phyloP scores from a whole-genome alignment of 2,888 invertebrate genomes.

The Podotricha telesiphe region DNA sequence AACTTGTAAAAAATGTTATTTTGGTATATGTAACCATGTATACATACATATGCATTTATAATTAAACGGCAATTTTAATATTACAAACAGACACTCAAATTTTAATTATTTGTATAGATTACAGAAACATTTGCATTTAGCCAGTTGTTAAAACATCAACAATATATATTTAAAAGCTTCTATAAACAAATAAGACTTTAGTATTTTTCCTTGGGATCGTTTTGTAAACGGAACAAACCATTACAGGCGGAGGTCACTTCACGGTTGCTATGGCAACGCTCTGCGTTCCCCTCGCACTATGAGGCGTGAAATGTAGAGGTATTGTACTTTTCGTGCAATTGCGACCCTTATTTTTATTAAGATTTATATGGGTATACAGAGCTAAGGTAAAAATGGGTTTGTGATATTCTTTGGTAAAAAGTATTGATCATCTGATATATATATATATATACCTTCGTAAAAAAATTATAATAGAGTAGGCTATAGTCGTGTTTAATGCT shows the following conservation, averaged over 20 bases:
- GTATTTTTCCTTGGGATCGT: neutral
- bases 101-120: too few relatives aligned
- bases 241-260: conserved; percentile 49
- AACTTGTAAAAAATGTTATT: too few relatives aligned
- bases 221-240: conserved; percentile 19
- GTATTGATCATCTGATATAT: neutral
- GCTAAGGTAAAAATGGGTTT: conserved; percentile 21
- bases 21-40: too few relatives aligned
- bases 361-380: conserved; percentile 29
- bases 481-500: too few relatives aligned
- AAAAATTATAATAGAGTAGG: too few relatives aligned
- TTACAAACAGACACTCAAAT: too few relatives aligned
- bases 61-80: too few relatives aligned
- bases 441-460: too few relatives aligned
- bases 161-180: too few relatives aligned
- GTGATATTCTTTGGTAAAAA: neutral
- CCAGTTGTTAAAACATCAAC: too few relatives aligned
- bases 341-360: conserved; percentile 36
- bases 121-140: neutral
- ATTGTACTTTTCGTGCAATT: conserved; percentile 33
- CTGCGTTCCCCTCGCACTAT: conserved; percentile 38
- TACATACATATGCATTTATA: too few relatives aligned
- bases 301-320: conserved; percentile 37
- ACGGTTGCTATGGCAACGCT: conserved; percentile 61
- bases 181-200: neutral